Base-by-base conservation (phyloP, 2,888 invertebrate genomes). In the Sinotaia quadrata region DNA sequence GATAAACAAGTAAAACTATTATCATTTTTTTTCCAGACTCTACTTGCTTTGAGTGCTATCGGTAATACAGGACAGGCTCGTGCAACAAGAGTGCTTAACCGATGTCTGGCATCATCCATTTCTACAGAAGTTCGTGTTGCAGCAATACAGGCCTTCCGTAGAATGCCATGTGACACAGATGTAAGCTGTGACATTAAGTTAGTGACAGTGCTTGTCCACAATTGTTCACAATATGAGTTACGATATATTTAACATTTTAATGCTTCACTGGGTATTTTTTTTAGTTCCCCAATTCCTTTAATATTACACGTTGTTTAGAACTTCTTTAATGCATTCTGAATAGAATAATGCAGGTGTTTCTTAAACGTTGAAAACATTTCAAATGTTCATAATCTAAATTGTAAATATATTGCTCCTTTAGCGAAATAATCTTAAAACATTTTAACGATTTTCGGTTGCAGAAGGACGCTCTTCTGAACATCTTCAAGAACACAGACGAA, bases 401-500 rank as follows among this genome's bases (percentile, higher is more conserved):
- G n/a, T n/a, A n/a, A n/a, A n/a, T n/a, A n/a, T n/a, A n/a, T n/a
- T n/a, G n/a, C n/a, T n/a, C n/a, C n/a, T n/a, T n/a, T n/a, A n/a
- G n/a, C n/a, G n/a, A n/a, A n/a, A n/a, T n/a, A n/a, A n/a, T n/a
- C n/a, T n/a, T n/a, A n/a, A n/a, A n/a, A n/a, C n/a, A n/a, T n/a
- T n/a, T n/a, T n/a, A n/a, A n/a, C n/a, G n/a, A n/a, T n/a, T n/a
- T n/a, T 47, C 21, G n/a, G 95, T 96, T 27, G 95, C 69, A 93
- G 0, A 95, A 24, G 95, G 96, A 7, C 97, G 94, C 87, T 94
- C 97, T 12, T 96, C 95, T 95, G 95, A 95, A 66, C 95, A 96
- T 88, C 89, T 97, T 94, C 69, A 92, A 94, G 31, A 94, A 95
- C 85, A 92, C 95, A 54, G 95, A 95, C 85, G 93, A 67, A 41